These are phyloP conservation scores for Ctenomys sociabilis DNA, from an alignment of 2,113 vertebrate genomes.

Conservation along the genomic window DNA sequence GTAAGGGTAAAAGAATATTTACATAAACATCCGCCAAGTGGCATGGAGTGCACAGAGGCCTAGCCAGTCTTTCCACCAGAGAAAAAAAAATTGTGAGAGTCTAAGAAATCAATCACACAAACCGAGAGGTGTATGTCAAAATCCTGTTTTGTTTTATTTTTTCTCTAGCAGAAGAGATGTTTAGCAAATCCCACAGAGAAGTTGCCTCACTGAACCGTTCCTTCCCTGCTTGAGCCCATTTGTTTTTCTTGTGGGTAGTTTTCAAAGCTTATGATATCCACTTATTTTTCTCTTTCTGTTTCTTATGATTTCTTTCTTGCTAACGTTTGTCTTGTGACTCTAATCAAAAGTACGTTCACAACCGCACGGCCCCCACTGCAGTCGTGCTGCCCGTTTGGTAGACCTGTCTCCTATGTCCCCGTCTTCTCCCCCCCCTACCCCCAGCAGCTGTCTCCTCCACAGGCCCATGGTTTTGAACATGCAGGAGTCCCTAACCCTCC, in stretches of 20 bases:
- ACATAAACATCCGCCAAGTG: background rate
- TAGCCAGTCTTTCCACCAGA: background rate
- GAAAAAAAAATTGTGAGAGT: background rate
- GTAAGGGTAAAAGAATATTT: background rate
- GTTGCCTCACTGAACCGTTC: accelerated
- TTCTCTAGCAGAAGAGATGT: background rate
- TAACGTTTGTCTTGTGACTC: background rate
- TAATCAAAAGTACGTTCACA: background rate
- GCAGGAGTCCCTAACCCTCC: background rate
- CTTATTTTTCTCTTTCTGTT: background rate
- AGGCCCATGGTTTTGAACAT: background rate
- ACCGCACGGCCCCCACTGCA: background rate
- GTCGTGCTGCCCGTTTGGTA: background rate
- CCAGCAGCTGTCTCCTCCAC: background rate
- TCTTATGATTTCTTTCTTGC: background rate
- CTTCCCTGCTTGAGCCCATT: background rate
- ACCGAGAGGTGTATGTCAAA: background rate
- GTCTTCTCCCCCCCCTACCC: background rate
- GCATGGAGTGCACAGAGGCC: background rate
- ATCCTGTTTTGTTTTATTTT: background rate
- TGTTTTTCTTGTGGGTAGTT: background rate
- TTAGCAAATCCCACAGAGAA: background rate
- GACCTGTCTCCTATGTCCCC: background rate
- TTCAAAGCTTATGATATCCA: background rate
- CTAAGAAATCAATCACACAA: background rate